These are phyloP conservation scores for Anarhynchus alexandrinus DNA, from an alignment of 2,113 vertebrate species.

Conservation along the genomic window DNA sequence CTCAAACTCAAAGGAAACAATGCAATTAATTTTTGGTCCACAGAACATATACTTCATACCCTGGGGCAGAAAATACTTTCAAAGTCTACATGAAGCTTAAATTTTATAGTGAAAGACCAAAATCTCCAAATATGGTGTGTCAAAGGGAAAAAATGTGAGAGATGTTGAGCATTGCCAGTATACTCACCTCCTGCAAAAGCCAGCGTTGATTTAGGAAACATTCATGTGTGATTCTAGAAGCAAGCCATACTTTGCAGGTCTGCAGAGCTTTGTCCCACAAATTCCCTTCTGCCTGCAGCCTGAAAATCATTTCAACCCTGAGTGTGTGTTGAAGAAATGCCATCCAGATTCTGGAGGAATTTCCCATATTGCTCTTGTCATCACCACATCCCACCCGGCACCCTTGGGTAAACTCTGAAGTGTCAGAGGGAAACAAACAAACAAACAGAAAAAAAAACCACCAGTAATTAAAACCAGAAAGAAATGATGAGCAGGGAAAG, in stretches of 20 bases:
- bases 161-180: neutral
- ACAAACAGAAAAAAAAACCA: neutral
- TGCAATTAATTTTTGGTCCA: neutral
- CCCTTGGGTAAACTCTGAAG: neutral
- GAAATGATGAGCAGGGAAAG: neutral
- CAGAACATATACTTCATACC: neutral
- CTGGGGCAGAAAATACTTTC: neutral
- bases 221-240: neutral
- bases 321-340: neutral
- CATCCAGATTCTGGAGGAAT: neutral
- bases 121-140: neutral
- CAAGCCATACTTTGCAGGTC: neutral
- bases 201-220: neutral
- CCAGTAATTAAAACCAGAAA: neutral
- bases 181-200: neutral
- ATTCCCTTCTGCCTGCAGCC: neutral
- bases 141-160: neutral
- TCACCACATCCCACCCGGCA: neutral
- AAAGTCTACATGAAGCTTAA: neutral
- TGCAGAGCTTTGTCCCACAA: neutral
- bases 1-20: neutral
- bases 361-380: accelerated
- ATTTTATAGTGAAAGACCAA: neutral
- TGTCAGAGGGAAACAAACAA: neutral
- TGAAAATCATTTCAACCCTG: neutral